Conservation (phyloP, 2,113 vertebrate species). For the Ochotona princeps region DNA sequence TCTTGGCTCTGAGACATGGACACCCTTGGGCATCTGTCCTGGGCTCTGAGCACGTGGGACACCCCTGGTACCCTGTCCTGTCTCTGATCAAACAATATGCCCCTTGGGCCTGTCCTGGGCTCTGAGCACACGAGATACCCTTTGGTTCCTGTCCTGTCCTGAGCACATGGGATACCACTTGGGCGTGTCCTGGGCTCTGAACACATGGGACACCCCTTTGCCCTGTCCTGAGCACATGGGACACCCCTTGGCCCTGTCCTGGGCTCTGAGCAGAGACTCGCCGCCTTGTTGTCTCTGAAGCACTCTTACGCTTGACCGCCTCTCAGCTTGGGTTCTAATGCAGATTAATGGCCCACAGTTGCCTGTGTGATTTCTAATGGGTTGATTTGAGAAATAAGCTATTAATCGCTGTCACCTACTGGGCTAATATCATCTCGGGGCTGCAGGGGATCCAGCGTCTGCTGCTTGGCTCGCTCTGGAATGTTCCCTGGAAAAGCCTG, state of each 20-base stretch:
- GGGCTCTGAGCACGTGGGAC: too few relatives aligned
- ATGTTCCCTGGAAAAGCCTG: not conserved
- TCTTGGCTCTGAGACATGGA: too few relatives aligned
- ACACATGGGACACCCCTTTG: not conserved
- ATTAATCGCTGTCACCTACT: conserved; percentile 71
- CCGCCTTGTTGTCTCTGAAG: not conserved
- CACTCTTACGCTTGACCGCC: not conserved
- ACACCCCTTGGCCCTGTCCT: too few relatives aligned
- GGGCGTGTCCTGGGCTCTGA: too few relatives aligned
- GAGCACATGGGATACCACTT: accelerated
- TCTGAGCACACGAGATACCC: too few relatives aligned
- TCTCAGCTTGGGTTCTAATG: not conserved
- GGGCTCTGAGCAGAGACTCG: not conserved
- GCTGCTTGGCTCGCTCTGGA: not conserved
- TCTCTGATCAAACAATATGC: too few relatives aligned
- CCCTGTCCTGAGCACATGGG: not conserved
- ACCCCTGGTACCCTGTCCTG: too few relatives aligned
- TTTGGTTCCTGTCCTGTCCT: accelerated
- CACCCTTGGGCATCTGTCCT: accelerated
- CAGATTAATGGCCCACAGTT: conserved; percentile 64
- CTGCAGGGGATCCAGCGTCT: conserved; percentile 44
- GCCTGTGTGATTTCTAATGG: conserved; percentile 70
- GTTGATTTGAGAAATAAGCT: conserved; percentile 73
- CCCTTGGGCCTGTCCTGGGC: too few relatives aligned
- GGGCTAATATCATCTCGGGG: conserved; percentile 64